Evolutionary conservation across 2,888 invertebrate genomes (phyloP).

Genomic region (Glaucopsyche alexis): DNA sequence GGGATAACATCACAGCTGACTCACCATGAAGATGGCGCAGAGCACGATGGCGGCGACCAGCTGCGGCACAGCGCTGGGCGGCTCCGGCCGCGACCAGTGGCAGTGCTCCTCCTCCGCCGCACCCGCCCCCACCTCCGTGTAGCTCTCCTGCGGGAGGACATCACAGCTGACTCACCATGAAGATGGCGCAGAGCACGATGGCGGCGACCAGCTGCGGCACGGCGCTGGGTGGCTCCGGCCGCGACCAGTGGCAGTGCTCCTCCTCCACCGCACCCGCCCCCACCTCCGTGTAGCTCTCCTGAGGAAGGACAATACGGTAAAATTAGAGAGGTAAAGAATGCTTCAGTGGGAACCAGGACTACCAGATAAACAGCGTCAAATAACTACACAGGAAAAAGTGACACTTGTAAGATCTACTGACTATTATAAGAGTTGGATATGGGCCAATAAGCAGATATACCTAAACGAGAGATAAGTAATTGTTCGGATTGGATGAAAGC

Average conservation of each 20-base stretch:
- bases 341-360: background rate
- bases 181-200: conserved; percentile 82
- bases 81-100: conserved; percentile 71
- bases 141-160: conserved; percentile 66
- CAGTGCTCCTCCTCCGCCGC: conserved; percentile 73
- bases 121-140: conserved; percentile 73
- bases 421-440: too few relatives aligned
- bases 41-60: conserved; percentile 81
- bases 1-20: too few relatives aligned
- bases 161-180: conserved; percentile 83
- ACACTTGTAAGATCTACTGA: too few relatives aligned
- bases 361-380: too few relatives aligned
- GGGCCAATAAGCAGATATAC: too few relatives aligned
- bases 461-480: too few relatives aligned
- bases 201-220: conserved; percentile 83
- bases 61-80: too few relatives aligned
- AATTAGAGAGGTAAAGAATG: background rate
- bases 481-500: too few relatives aligned
- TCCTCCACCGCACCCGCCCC: conserved; percentile 61
- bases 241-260: conserved; percentile 77
- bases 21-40: conserved; percentile 87
- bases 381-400: background rate
- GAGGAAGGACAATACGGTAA: conserved; percentile 30
- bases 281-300: conserved; percentile 80
- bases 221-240: conserved; percentile 78